These are phyloP conservation scores for Sebastes taczanowskii DNA, from an alignment of 2,797 vertebrate species.

Conservation along the genomic window DNA sequence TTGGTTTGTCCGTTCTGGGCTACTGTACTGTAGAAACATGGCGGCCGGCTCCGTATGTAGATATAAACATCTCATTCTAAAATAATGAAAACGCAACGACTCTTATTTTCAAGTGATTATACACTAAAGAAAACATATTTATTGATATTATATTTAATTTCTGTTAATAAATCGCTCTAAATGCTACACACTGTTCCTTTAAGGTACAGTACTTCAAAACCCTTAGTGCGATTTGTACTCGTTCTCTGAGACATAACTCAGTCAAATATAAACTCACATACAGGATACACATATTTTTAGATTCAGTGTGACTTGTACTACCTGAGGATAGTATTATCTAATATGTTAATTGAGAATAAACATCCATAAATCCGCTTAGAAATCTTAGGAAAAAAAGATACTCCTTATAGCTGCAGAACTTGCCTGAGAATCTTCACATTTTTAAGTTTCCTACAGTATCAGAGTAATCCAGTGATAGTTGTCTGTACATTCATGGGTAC, in stretches of 20 bases:
- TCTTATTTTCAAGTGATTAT: no score
- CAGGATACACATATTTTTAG: neutral
- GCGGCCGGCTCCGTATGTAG: accelerated
- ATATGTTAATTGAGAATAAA: neutral
- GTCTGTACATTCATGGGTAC: neutral
- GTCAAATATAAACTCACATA: no score
- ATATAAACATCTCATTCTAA: no score
- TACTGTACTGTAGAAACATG: no score
- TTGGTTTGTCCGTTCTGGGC: no score
- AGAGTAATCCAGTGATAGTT: neutral
- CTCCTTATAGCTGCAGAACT: neutral
- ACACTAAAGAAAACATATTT: no score
- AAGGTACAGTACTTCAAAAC: no score
- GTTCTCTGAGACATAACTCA: no score
- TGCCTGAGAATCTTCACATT: neutral
- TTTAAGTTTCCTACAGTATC: neutral
- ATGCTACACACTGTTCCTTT: neutral
- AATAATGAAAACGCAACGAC: accelerated
- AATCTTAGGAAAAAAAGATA: neutral
- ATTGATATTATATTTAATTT: no score
- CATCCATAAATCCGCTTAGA: neutral
- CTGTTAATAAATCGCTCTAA: accelerated
- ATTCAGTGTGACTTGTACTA: neutral
- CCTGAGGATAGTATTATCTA: neutral
- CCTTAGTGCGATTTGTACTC: no score